These are phyloP conservation scores for Sigmodon hispidus DNA, from an alignment of 2,113 vertebrate genomes.

Conservation along the genomic window DNA sequence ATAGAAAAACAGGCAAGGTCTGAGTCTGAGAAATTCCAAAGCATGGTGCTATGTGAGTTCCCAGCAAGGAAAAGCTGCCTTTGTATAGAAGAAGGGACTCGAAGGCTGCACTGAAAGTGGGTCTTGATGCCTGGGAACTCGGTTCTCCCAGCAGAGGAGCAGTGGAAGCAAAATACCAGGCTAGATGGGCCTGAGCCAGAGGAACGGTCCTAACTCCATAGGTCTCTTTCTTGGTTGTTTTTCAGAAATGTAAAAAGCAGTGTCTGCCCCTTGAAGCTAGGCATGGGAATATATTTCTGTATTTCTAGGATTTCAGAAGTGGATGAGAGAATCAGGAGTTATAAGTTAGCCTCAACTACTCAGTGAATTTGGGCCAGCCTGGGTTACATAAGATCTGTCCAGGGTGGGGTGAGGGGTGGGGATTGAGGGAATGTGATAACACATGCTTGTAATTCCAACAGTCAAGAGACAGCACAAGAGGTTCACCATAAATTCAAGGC, in stretches of 20 bases:
- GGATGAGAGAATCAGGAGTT: background rate
- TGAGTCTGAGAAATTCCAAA: constrained; percentile 51
- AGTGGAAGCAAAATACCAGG: background rate
- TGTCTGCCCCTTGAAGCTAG: background rate
- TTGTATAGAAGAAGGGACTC: background rate
- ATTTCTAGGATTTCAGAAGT: background rate
- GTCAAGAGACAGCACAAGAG: background rate
- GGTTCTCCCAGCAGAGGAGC: background rate
- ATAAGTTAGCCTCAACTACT: background rate
- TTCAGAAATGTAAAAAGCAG: background rate
- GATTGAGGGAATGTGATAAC: background rate
- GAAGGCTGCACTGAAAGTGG: background rate
- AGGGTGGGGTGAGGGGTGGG: background rate
- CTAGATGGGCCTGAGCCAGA: background rate
- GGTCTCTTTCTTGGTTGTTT: background rate
- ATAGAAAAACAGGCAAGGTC: background rate
- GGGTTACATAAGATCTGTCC: background rate
- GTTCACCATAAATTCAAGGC: background rate
- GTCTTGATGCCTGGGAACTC: background rate
- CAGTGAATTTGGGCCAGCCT: background rate
- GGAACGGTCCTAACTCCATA: background rate
- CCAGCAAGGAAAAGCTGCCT: background rate
- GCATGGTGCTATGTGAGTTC: background rate
- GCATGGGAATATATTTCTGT: background rate
- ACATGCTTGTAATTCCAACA: background rate